Evolutionary conservation across 2,888 invertebrate species (phyloP).

Genomic region (Palloptera scutellata): DNA sequence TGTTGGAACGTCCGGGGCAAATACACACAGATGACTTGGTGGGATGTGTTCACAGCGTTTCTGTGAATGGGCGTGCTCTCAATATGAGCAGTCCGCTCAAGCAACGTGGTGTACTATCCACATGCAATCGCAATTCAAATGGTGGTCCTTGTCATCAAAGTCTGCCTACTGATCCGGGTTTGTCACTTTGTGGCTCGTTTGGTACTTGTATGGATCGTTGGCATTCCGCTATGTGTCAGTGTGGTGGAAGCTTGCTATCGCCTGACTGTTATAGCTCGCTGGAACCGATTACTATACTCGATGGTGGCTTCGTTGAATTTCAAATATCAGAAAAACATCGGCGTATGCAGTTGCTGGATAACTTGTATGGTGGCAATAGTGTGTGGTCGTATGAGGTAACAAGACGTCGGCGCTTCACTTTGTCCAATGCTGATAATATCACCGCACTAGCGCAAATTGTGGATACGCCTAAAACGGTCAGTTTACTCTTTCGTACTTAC

Average conservation of each 20-base stretch:
- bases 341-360: slow-evolving; percentile 85
- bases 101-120: slow-evolving; percentile 76
- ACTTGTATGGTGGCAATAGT: slow-evolving; percentile 77
- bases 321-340: slow-evolving; percentile 83
- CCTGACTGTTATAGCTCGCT: slow-evolving; percentile 82
- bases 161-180: slow-evolving; percentile 56
- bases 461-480: slow-evolving; percentile 75
- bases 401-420: slow-evolving; percentile 60
- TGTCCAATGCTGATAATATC: slow-evolving; percentile 55
- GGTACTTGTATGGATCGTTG: slow-evolving; percentile 86
- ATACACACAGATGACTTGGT: slow-evolving; percentile 91
- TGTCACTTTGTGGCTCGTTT: slow-evolving; percentile 68
- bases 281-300: slow-evolving; percentile 80
- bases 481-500: slow-evolving; percentile 83
- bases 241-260: slow-evolving; percentile 75
- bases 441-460: slow-evolving; percentile 54
- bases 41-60: slow-evolving; percentile 91
- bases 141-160: slow-evolving; percentile 71
- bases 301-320: slow-evolving; percentile 82
- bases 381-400: slow-evolving; percentile 68
- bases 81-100: slow-evolving; percentile 82
- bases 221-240: slow-evolving; percentile 78
- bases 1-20: slow-evolving; percentile 88
- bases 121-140: slow-evolving; percentile 76
- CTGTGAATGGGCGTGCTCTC: slow-evolving; percentile 83